Percentiles rank a stretch among this genome's conserved stretches.
Evolutionary conservation across 1,140 invertebrate genomes (phyloP).

Genomic region (Dysdera silvatica): DNA sequence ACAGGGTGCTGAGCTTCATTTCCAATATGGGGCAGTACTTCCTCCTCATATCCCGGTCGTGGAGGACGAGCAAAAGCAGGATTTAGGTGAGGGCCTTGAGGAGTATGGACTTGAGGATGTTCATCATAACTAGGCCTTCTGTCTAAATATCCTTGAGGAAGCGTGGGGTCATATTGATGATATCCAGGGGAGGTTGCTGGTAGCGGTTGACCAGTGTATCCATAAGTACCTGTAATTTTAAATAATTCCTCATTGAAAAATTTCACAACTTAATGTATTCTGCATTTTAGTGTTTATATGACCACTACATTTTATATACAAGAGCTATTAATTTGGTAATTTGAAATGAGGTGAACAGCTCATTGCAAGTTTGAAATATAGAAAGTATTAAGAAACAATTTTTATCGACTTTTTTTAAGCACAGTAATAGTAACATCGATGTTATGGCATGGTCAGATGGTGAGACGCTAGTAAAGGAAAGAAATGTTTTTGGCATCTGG

Average conservation of each 20-base stretch:
- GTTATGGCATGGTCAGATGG: too few relatives aligned
- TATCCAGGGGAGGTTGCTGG: constrained; percentile 28
- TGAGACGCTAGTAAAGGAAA: too few relatives aligned
- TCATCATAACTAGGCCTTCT: constrained; percentile 36
- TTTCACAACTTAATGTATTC: neutral
- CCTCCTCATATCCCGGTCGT: constrained; percentile 18
- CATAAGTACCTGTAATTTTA: constrained; percentile 25
- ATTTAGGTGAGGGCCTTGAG: constrained; percentile 5
- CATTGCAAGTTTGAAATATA: neutral
- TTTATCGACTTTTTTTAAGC: too few relatives aligned
- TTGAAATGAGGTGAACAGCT: constrained; percentile 12
- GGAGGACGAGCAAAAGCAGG: constrained; percentile 12
- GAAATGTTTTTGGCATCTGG: too few relatives aligned
- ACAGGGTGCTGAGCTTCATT: constrained; percentile 15
- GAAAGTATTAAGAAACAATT: too few relatives aligned
- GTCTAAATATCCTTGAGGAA: constrained; percentile 37
- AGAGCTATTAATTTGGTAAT: constrained; percentile 10
- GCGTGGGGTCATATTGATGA: constrained; percentile 31
- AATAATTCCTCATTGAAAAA: neutral
- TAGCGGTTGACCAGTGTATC: constrained; percentile 21
- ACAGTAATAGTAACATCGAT: too few relatives aligned
- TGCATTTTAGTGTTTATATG: neutral
- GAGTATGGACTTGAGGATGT: constrained; percentile 6
- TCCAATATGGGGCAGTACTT: neutral
- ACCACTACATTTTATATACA: constrained; percentile 3